Conservation (phyloP, 2,888 invertebrate species). For the Cacoxenus indagator region DNA sequence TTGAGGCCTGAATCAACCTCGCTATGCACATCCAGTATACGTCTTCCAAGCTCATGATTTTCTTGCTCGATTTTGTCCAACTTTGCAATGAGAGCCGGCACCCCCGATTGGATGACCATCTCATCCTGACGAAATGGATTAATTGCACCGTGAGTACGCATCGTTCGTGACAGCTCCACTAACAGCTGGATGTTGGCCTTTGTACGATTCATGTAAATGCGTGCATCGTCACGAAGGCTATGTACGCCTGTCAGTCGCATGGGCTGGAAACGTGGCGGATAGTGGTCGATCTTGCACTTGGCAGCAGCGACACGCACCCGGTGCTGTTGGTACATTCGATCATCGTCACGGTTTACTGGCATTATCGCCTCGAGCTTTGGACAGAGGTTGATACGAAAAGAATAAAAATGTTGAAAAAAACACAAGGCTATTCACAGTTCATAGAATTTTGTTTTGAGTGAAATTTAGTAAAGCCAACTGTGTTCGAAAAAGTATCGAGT, state of each 20-base stretch:
- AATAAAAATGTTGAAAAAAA: too few species aligned
- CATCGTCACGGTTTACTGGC: background rate
- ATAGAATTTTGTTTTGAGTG: too few species aligned
- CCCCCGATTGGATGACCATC: slow-evolving; percentile 23
- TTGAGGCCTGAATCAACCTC: slow-evolving; percentile 42
- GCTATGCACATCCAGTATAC: slow-evolving; percentile 35
- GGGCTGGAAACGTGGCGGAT: slow-evolving; percentile 39
- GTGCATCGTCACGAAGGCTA: slow-evolving; percentile 39
- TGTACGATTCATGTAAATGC: slow-evolving; percentile 43
- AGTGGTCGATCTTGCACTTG: slow-evolving; percentile 34
- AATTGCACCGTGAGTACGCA: slow-evolving; percentile 45
- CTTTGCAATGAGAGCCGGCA: slow-evolving; percentile 19
- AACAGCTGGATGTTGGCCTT: slow-evolving; percentile 45
- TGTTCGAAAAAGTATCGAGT: too few species aligned
- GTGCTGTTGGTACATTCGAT: slow-evolving; percentile 42
- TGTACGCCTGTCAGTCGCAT: slow-evolving; percentile 41
- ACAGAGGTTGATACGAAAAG: too few species aligned
- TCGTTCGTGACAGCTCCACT: slow-evolving; percentile 33
- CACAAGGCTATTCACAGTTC: too few species aligned
- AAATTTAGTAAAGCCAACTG: too few species aligned
- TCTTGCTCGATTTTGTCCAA: slow-evolving; percentile 40
- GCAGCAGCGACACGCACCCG: slow-evolving; percentile 34
- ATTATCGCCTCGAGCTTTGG: too few species aligned
- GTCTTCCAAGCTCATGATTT: slow-evolving; percentile 38
- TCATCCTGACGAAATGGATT: slow-evolving; percentile 41